Conservation (phyloP, 2,888 invertebrate genomes). For the Pantelozetes paolii region DNA sequence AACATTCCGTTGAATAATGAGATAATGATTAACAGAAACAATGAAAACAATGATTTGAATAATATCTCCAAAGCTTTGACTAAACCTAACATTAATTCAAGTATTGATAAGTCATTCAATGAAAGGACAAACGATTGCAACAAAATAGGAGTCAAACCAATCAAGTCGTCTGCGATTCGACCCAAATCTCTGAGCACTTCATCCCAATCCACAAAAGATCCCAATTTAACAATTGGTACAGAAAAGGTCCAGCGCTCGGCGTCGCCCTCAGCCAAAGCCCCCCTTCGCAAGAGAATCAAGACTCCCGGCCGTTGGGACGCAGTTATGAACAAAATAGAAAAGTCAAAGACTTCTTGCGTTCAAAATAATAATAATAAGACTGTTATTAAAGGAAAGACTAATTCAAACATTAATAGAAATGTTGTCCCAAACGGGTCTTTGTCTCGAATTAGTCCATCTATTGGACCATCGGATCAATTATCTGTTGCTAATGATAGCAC, state of each 20-base stretch:
- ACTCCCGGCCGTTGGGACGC: constrained; percentile 30
- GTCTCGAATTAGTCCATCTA: constrained; percentile 31
- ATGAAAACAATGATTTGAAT: background rate
- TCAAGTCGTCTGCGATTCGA: constrained; percentile 20
- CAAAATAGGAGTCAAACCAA: background rate
- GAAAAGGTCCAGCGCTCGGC: constrained; percentile 13
- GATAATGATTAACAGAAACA: background rate
- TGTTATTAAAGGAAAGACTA: background rate
- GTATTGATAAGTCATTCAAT: constrained; percentile 2
- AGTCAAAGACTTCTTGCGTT: background rate
- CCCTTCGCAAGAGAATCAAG: background rate
- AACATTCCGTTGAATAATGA: constrained; percentile 7
- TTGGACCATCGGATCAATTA: background rate
- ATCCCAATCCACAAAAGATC: background rate
- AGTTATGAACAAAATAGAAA: constrained; percentile 28
- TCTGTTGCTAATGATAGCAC: background rate
- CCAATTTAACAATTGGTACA: background rate
- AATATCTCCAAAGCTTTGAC: background rate
- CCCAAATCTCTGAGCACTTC: constrained; percentile 14
- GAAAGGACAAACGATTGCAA: background rate
- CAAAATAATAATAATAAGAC: background rate
- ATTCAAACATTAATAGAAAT: background rate
- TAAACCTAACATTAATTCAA: background rate
- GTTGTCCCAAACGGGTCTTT: constrained; percentile 18
- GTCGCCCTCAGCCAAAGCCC: constrained; percentile 15